Evolutionary conservation across 2,797 vertebrate species (phyloP).

Genomic region (Trachops cirrhosus): DNA sequence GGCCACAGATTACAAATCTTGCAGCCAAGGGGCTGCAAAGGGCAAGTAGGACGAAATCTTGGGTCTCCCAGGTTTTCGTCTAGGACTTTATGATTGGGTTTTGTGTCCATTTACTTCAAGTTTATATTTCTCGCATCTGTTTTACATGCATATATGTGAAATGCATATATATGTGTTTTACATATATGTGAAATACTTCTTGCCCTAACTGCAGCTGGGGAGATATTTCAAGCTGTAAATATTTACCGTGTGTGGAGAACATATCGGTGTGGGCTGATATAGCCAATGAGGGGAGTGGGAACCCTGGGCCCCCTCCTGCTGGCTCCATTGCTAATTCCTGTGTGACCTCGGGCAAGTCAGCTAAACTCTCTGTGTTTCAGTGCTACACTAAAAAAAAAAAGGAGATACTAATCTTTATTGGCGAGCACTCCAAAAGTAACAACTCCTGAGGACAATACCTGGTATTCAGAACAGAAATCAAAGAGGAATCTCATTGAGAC

Average conservation of each 20-base stretch:
- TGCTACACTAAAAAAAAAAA: not conserved
- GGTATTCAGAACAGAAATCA: not conserved
- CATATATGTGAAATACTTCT: not conserved
- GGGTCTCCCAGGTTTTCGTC: not conserved
- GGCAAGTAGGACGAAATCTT: not conserved
- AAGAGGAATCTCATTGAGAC: not conserved
- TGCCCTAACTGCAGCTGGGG: conserved; percentile 27
- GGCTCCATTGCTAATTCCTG: not conserved
- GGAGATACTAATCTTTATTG: not conserved
- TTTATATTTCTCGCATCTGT: conserved; percentile 44
- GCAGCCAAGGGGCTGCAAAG: not conserved
- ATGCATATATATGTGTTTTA: too few relatives aligned
- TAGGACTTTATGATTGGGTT: not conserved
- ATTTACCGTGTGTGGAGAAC: conserved; percentile 35
- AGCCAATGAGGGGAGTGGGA: not conserved
- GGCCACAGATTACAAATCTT: not conserved
- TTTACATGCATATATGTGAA: not conserved
- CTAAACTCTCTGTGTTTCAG: not conserved
- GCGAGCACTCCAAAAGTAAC: not conserved
- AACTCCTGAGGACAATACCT: not conserved
- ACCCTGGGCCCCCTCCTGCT: not conserved
- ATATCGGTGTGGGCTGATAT: not conserved
- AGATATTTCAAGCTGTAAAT: conserved; percentile 45
- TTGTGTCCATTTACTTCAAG: not conserved
- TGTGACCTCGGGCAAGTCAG: not conserved